These are phyloP conservation scores for Premnoplex brunnescens DNA, from an alignment of 2,797 vertebrate genomes.

Conservation along the genomic window DNA sequence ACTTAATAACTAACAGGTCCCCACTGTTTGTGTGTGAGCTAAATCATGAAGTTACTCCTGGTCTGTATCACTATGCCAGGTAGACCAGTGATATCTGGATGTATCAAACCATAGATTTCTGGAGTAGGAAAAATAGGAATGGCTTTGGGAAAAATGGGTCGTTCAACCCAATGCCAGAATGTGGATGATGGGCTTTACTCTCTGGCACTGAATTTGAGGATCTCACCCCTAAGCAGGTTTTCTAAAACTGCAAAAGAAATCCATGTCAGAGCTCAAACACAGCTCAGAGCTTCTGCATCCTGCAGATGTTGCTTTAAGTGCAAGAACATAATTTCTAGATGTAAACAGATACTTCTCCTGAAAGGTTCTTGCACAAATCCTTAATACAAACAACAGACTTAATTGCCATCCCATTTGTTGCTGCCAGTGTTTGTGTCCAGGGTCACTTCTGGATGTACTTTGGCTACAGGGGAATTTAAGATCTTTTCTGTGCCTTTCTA, in stretches of 20 bases:
- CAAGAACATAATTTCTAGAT: not conserved
- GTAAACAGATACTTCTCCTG: constrained; percentile 15
- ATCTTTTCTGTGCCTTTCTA: not conserved
- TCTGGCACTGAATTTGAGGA: not conserved
- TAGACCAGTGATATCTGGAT: not conserved
- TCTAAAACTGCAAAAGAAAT: not conserved
- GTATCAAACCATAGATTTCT: not conserved
- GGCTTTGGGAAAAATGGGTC: not conserved
- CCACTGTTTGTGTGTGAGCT: not conserved
- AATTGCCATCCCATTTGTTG: not conserved
- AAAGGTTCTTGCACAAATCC: not conserved
- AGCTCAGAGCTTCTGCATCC: not conserved
- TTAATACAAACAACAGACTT: not conserved
- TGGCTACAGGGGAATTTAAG: not conserved
- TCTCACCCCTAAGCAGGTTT: not conserved
- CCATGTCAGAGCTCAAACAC: not conserved
- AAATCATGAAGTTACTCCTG: not conserved
- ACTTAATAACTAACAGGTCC: not conserved
- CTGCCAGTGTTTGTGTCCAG: not conserved
- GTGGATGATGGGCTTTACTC: not conserved
- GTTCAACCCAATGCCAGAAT: not conserved
- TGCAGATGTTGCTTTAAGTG: not conserved
- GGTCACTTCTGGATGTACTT: constrained; percentile 7
- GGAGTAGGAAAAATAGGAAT: not conserved
- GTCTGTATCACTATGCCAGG: not conserved